Evolutionary conservation across 2,888 invertebrate genomes (phyloP), one percentile per base, ranked within the genome.

Genomic region (Scotopteryx bipunctaria): DNA sequence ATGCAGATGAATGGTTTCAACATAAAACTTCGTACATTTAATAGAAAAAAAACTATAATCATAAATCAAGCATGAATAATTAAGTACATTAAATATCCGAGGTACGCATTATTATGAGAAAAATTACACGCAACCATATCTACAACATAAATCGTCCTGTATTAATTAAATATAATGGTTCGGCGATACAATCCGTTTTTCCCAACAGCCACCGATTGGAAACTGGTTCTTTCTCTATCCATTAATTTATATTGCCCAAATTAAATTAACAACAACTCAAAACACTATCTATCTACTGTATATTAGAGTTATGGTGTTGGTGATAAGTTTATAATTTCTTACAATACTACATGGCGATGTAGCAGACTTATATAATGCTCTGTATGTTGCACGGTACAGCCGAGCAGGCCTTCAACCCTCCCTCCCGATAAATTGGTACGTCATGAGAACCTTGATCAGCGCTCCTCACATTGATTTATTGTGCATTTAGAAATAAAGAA

Each of bases 81-180:
- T 71, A 66, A 67, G 61, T 70, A 66, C 61, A 63, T 59, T 66
- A 70, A 73, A 69, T 66, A 66, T 71, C 9, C n/a, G 21, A 75
- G 67, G 64, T 63, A 68, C 49, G 53, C 68, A 64, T 71, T 79
- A 71, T 73, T 73, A 76, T 69, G 69, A 73, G 79, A 81, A 83
- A 78, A 75, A 79, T 78, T 80, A 83, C 73, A 77, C 69, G 73
- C 68, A 68, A 70, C 71, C 73, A 72, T 76, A 76, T 79, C 74
- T 72, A 71, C 58, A 61, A 70, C 73, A 81, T 83, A 83, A 78
- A 82, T 83, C 73, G 81, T 78, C 76, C 74, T 79, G 77, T 75
- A 81, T 84, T 82, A 81, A 85, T 85, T 84, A 82, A 84, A 82
- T 77, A 74, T 83, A 80, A 84, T 83, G 81, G 80, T 71, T 69